Evolutionary conservation across 2,888 invertebrate genomes (phyloP).

Genomic region (Terebella lapidaria): DNA sequence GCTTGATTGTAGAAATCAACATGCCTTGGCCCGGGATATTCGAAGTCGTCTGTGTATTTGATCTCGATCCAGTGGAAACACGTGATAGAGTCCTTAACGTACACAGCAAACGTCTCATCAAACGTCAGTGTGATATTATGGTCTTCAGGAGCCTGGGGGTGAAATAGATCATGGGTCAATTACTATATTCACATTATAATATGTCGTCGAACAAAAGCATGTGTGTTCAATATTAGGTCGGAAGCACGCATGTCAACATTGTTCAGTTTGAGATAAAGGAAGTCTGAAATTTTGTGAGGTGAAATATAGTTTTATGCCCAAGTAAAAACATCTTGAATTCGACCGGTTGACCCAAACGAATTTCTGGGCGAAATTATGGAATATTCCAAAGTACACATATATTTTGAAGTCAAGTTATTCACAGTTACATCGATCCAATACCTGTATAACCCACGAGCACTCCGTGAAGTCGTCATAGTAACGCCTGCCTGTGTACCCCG

Average conservation of each 20-base stretch:
- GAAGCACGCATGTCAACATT: background rate
- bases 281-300: too few relatives aligned
- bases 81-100: conserved; percentile 1
- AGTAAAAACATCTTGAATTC: too few relatives aligned
- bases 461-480: conserved; percentile 16
- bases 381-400: too few relatives aligned
- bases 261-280: too few relatives aligned
- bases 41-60: conserved; percentile 13
- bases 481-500: conserved; percentile 16
- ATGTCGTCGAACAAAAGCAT: too few relatives aligned
- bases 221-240: background rate
- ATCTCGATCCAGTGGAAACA: conserved; percentile 26
- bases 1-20: too few relatives aligned
- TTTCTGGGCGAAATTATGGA: too few relatives aligned
- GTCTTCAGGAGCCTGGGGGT: conserved; percentile 13
- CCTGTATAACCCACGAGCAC: conserved; percentile 25
- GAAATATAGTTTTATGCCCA: too few relatives aligned
- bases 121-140: conserved; percentile 13
- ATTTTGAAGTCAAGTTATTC: too few relatives aligned
- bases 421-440: too few relatives aligned
- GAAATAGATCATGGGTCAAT: background rate
- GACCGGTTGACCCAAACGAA: too few relatives aligned
- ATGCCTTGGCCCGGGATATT: conserved; percentile 19
- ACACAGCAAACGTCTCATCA: conserved; percentile 19
- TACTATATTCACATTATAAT: too few relatives aligned